Evolutionary conservation across 2,113 vertebrate species (phyloP), one percentile per base, ranked within the genome.

Genomic region (Porphyrio hochstetteri): DNA sequence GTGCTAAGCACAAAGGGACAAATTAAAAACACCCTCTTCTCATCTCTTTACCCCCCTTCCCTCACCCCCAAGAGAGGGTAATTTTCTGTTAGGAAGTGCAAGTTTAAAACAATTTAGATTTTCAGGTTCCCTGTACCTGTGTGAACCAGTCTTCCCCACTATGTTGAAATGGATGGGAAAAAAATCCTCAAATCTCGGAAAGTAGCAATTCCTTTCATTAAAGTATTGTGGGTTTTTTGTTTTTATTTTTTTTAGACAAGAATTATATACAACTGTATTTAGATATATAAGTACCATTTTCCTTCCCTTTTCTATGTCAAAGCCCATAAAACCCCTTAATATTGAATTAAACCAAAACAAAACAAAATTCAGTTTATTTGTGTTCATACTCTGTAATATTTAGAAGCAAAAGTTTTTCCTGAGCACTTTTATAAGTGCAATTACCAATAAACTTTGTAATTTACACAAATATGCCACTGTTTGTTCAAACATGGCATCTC

Each of bases 51-150:
- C 6, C 2, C 1, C 8, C 15, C 28, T 1, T 12, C 18, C 0
- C 16, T 1, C 16, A 19, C 0, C 1, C 16, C 16, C 0, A 42
- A 24, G 13, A 13, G 18, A 65, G 11, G 5, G 5, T 56, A 64
- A 9, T 33, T 5, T 50, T 19, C 50, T 35, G 1, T 31, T 48
- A 81, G 20, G 33, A 77, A 84, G 20, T 60, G 8, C 4, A 67
- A 11, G 4, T 68, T 68, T 71, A 75, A 86, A 92, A 21, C 10
- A 79, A 31, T 0, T 0, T 16, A 8, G 18, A 42, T 33, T 91
- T 86, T 84, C 23, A 35, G 11, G 7, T 68, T 69, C 11, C 9
- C 67, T 36, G 4, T 23, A 42, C 4, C 4, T 48, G 33, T 16
- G 44, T 78, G 28, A 25, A 13, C 12, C 5, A 65, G 24, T 63